phyloP scores from a whole-genome alignment of 2,888 invertebrate species.

The Cryptocephalus moraei region DNA sequence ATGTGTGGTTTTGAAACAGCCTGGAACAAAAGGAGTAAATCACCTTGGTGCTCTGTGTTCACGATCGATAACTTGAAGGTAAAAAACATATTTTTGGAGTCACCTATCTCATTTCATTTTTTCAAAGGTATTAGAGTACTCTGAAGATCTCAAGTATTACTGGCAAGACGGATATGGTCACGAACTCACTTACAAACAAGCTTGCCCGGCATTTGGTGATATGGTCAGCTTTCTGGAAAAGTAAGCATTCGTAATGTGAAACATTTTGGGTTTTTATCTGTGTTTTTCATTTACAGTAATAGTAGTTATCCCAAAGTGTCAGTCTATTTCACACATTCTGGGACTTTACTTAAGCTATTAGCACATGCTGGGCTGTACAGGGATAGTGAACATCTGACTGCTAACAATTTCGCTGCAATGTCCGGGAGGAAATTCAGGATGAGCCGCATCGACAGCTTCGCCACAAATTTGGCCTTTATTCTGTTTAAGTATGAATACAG shows the following conservation, averaged over 20 bases:
- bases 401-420: conserved; percentile 38
- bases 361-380: conserved; percentile 63
- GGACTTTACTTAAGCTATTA: conserved; percentile 65
- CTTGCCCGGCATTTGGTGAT: conserved; percentile 63
- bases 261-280: conserved; percentile 1
- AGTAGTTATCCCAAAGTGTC: conserved; percentile 33
- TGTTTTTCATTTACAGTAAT: conserved; percentile 19
- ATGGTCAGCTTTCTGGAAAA: conserved; percentile 54
- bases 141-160: conserved; percentile 67
- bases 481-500: conserved; percentile 32
- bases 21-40: conserved; percentile 51
- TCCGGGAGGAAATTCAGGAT: conserved; percentile 46
- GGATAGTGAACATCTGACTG: conserved; percentile 50
- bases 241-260: conserved; percentile 39
- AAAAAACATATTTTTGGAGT: conserved; percentile 1
- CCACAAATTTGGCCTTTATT: conserved; percentile 69
- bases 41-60: conserved; percentile 75
- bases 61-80: conserved; percentile 49
- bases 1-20: conserved; percentile 76
- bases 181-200: conserved; percentile 60
- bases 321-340: conserved; percentile 75
- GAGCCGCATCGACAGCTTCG: conserved; percentile 64
- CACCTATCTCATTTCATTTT: conserved; percentile 1
- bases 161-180: conserved; percentile 77
- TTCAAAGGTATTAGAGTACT: conserved; percentile 61